These are phyloP conservation scores for Trematocara stigmaticum DNA, from an alignment of 2,113 vertebrate species.

Conservation along the genomic window DNA sequence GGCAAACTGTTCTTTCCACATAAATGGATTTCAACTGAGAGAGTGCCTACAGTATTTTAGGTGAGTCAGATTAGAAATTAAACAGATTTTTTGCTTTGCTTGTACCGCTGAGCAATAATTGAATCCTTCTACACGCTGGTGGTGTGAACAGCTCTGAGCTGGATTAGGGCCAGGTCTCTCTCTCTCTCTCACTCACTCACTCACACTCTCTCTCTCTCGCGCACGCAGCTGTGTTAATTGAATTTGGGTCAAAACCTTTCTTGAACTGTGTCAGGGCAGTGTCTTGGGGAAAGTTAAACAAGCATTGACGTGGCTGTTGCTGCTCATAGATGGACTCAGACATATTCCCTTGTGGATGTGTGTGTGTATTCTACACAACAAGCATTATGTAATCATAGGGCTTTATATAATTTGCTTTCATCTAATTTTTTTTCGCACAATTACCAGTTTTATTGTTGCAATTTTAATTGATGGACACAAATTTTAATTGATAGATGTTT, in stretches of 20 bases:
- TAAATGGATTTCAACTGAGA: constrained; percentile 22
- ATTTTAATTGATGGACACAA: background rate
- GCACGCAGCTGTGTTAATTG: background rate
- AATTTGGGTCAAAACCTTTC: background rate
- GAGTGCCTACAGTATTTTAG: constrained; percentile 13
- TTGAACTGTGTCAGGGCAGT: background rate
- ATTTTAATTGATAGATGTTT: background rate
- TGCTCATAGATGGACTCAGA: background rate
- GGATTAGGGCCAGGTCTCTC: background rate
- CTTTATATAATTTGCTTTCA: background rate
- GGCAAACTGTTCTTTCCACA: constrained; percentile 4
- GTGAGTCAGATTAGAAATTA: constrained; percentile 29
- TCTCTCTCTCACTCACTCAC: rapidly evolving
- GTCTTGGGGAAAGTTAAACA: background rate
- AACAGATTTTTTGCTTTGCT: constrained; percentile 9
- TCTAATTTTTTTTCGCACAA: background rate
- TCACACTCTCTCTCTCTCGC: rapidly evolving
- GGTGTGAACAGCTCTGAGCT: background rate
- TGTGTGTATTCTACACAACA: background rate
- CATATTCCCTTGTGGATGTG: background rate
- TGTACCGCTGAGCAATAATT: background rate
- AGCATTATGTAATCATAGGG: background rate
- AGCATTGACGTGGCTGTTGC: background rate
- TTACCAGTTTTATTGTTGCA: background rate
- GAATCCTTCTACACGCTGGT: background rate